Base-by-base conservation (phyloP, 2,888 invertebrate genomes). In the Fabriciana adippe region DNA sequence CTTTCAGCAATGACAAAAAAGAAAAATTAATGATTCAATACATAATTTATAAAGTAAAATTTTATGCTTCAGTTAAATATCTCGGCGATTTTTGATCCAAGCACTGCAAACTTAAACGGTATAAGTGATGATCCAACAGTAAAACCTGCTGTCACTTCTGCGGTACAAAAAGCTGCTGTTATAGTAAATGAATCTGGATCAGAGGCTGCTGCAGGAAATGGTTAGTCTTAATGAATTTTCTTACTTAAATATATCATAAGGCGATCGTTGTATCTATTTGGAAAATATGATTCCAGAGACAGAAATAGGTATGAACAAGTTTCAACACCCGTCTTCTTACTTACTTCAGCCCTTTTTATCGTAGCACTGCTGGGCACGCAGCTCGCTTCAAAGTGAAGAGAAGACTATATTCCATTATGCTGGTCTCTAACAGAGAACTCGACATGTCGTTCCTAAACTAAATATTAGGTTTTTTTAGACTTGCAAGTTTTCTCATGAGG, bases 161-260 rank as follows among this genome's bases (percentile, higher is more conserved):
- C 57, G 4, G 11, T 57, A 21, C 57, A 57, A 57, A 57, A 57
- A 47, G 57, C 57, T 15, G 15, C 45, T 47, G 47, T 57, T 16
- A 57, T 15, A 15, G 45, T 57, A 18, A 47, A 45, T 18, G 57
- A 57, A 57, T 21, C 18, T 21, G 57, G 57, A 57, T 21, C 57
- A 3, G 57, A 57, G 41, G 57, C 57, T 57, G 57, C 57, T 15
- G 57, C 57, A 57, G 57, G 21, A 57, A 57, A 21, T 26, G 57
- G 57, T 57, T 18, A 16, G 57, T 57, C 8, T 18, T 41, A 35
- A 16, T 26, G 8, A 14, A 18, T n/a, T n/a, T 3, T 56, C 5
- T 14, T 45, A 13, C 11, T 41, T 16, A 18, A 54, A 11, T 3
- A 8, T 54, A 56, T 6, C 1, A 4, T 41, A 31, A 55, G 31